phyloP scores from a whole-genome alignment of 2,797 vertebrate genomes.

The Myioborus miniatus region DNA sequence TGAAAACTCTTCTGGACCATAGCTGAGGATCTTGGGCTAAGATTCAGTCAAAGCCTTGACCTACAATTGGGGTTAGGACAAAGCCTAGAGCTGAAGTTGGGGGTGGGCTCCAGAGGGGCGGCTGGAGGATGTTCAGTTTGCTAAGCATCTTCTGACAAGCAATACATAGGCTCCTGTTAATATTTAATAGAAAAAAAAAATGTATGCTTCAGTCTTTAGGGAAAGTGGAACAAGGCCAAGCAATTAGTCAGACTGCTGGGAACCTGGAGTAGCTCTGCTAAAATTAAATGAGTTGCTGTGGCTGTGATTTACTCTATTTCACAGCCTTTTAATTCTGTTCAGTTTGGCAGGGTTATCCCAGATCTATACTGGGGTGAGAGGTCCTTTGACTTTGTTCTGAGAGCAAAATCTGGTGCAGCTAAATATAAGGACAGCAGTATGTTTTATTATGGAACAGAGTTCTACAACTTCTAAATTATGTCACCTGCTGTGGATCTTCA shows the following conservation, averaged over 20 bases:
- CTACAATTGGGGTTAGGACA: neutral
- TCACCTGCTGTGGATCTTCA: neutral
- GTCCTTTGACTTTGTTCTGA: neutral
- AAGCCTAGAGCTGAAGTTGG: neutral
- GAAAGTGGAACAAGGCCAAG: slow-evolving; percentile 43
- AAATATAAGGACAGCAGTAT: neutral
- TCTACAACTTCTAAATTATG: slow-evolving; percentile 3
- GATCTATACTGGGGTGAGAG: slow-evolving; percentile 14
- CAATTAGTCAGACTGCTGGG: slow-evolving; percentile 39
- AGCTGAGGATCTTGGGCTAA: neutral
- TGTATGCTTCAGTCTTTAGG: neutral
- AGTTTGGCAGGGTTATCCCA: slow-evolving; percentile 20
- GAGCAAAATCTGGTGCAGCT: neutral
- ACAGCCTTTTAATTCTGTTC: slow-evolving; percentile 27
- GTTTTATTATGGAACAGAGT: neutral
- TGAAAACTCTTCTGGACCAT: neutral
- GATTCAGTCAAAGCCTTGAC: neutral
- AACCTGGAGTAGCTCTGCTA: slow-evolving; percentile 18
- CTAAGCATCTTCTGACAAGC: neutral
- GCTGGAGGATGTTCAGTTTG: neutral
- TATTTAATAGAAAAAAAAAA: neutral
- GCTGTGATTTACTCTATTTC: slow-evolving; percentile 43
- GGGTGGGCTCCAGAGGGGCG: neutral
- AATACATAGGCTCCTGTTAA: neutral
- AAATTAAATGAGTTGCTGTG: slow-evolving; percentile 30